phyloP scores from a whole-genome alignment of 92 coral and sea anemone species.

The Diadumene lineata region DNA sequence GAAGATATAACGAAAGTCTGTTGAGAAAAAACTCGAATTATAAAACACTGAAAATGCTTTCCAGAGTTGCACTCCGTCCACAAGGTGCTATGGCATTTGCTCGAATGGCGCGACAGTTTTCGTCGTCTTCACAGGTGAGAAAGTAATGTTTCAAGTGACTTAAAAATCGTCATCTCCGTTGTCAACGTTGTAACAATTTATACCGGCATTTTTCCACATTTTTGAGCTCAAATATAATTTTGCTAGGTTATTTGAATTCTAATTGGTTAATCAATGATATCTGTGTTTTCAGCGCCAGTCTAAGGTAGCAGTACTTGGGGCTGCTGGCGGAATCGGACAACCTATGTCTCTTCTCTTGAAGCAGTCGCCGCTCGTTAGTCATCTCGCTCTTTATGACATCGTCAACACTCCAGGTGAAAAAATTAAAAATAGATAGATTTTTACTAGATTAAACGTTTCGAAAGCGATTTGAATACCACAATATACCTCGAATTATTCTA shows the following conservation, averaged over 20 bases:
- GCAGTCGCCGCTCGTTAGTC: conserved; percentile 86
- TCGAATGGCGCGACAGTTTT: conserved; percentile 59
- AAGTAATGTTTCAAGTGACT: not conserved
- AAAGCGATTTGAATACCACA: too few relatives aligned
- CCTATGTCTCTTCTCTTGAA: conserved; percentile 94
- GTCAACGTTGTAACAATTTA: conserved; percentile 7
- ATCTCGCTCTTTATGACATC: conserved; percentile 95
- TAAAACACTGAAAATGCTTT: conserved; percentile 50
- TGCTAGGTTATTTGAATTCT: too few relatives aligned
- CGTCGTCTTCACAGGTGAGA: conserved; percentile 79
- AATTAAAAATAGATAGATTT: not conserved
- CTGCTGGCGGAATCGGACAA: conserved; percentile 99
- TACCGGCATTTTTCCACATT: conserved; percentile 16
- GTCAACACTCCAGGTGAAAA: conserved; percentile 95
- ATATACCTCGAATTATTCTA: too few relatives aligned
- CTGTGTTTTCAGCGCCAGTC: conserved; percentile 62
- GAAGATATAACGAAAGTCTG: not conserved
- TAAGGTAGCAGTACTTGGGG: conserved; percentile 98
- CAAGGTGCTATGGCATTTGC: conserved; percentile 49
- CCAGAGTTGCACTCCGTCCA: conserved; percentile 64
- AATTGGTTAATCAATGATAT: conserved; percentile 1
- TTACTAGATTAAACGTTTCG: too few relatives aligned
- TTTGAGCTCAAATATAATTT: not conserved
- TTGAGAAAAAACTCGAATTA: not conserved
- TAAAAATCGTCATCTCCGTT: not conserved